phyloP scores from a whole-genome alignment of 2,888 invertebrate genomes.

The Xanthostigma xanthostigma region DNA sequence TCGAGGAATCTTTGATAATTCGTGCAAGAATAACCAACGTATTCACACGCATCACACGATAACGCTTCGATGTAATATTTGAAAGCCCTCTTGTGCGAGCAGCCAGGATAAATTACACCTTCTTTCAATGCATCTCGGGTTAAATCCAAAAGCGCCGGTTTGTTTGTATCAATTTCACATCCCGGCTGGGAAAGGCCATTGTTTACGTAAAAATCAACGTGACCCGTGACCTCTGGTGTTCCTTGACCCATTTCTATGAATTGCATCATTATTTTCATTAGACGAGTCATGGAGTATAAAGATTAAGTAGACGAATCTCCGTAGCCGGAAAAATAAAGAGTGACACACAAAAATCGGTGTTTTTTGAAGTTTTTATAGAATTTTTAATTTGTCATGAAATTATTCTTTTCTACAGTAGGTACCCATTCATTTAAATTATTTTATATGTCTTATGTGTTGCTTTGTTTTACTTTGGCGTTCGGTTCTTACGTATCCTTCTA shows the following conservation, averaged over 20 bases:
- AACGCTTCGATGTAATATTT: conserved; percentile 29
- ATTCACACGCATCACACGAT: conserved; percentile 22
- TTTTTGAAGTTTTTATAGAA: no score
- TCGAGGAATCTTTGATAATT: conserved; percentile 21
- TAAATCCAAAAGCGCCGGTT: conserved; percentile 18
- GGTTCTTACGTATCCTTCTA: no score
- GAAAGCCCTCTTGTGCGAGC: conserved; percentile 28
- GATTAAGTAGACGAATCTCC: no score
- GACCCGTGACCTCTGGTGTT: conserved; percentile 22
- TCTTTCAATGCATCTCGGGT: conserved; percentile 19
- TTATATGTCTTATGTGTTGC: no score
- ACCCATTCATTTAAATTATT: no score
- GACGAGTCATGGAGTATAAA: no score
- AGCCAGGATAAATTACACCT: conserved; percentile 26
- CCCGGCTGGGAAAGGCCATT: conserved; percentile 25
- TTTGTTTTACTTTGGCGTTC: no score
- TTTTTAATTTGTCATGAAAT: no score
- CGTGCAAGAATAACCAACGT: conserved; percentile 24
- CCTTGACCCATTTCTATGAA: conserved; percentile 21
- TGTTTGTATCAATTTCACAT: conserved; percentile 20
- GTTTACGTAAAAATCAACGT: conserved; percentile 29
- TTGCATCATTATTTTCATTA: no score
- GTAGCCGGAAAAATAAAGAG: no score
- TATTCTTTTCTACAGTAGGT: no score
- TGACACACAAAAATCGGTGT: no score